phyloP scores from a whole-genome alignment of 35 echinoderm and acorn worm species.

The Heliocidaris tuberculata region DNA sequence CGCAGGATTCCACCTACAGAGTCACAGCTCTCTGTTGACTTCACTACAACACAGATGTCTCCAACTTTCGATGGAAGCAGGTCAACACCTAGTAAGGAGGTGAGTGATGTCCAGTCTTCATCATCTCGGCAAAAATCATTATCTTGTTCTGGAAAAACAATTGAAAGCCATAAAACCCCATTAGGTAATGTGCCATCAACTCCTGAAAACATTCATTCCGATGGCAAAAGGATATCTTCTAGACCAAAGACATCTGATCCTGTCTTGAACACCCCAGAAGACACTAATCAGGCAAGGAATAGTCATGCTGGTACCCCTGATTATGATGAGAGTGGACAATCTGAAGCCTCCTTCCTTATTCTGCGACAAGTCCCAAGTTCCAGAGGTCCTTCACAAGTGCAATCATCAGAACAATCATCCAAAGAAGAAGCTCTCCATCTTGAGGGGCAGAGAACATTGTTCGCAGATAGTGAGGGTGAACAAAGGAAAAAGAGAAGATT shows the following conservation, averaged over 20 bases:
- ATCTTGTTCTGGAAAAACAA: not conserved
- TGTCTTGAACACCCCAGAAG: not conserved
- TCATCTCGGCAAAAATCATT: not conserved
- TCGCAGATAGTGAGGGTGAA: not conserved
- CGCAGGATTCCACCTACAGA: not conserved
- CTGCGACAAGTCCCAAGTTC: not conserved
- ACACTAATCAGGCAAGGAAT: not conserved
- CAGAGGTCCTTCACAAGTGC: not conserved
- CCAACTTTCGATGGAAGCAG: conserved; percentile 31
- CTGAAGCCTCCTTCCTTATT: conserved; percentile 39
- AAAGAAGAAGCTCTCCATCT: not conserved
- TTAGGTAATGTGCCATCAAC: not conserved
- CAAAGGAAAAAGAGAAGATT: not conserved
- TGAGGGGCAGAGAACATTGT: not conserved
- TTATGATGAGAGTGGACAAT: conserved; percentile 42
- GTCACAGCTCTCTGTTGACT: conserved; percentile 40
- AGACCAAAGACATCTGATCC: not conserved
- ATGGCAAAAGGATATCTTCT: not conserved
- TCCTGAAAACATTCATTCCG: not conserved
- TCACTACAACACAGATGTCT: conserved; percentile 28
- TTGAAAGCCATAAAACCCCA: not conserved
- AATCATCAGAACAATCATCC: not conserved
- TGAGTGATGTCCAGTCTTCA: not conserved
- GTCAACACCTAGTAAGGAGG: not conserved
- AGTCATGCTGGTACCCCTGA: not conserved